Evolutionary conservation across 2,113 vertebrate genomes (phyloP).

Genomic region (Apteryx mantelli): DNA sequence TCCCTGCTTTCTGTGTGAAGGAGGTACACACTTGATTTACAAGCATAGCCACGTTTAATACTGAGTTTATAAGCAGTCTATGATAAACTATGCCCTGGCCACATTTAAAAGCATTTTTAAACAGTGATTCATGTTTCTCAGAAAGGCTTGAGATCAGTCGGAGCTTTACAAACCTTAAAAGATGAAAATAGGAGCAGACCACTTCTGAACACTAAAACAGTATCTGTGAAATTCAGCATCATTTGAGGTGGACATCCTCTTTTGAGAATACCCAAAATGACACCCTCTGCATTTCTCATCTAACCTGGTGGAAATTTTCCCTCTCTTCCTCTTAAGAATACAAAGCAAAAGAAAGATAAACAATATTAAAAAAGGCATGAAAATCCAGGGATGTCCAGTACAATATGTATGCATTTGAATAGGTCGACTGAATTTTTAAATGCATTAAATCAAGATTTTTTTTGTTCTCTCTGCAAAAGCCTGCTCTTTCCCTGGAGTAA

Average conservation of each 20-base stretch:
- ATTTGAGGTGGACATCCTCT: background rate
- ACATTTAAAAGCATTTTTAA: background rate
- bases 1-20: background rate
- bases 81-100: background rate
- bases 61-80: background rate
- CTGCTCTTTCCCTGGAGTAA: background rate
- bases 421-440: background rate
- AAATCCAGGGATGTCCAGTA: background rate
- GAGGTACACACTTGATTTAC: background rate
- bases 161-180: background rate
- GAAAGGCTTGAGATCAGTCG: background rate
- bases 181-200: background rate
- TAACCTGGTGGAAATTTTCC: background rate
- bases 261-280: background rate
- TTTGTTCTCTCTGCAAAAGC: background rate
- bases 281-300: background rate
- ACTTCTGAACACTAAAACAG: background rate
- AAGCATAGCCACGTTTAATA: slow-evolving; percentile 25
- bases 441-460: background rate
- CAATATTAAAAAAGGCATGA: background rate
- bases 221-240: background rate
- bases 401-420: background rate
- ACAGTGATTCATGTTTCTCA: slow-evolving; percentile 10
- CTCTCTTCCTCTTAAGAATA: background rate
- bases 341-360: background rate